These are phyloP conservation scores for roundworm (Caenorhabditis elegans) DNA, from an alignment of 1,140 invertebrate species.

Conservation along the genomic window DNA sequence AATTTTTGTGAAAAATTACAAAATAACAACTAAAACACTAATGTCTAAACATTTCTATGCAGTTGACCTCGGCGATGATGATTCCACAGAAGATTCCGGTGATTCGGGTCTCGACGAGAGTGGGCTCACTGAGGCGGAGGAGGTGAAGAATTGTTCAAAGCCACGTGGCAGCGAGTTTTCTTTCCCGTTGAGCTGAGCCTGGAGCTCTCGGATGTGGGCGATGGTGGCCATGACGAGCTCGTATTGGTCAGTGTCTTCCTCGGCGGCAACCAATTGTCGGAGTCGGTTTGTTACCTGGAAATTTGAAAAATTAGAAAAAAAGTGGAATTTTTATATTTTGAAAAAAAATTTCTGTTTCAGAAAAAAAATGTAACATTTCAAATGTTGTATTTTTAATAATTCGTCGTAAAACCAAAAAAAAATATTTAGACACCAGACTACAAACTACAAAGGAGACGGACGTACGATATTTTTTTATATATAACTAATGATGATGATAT, in stretches of 20 bases:
- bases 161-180: neutral
- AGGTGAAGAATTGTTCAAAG: neutral
- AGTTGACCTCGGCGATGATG: neutral
- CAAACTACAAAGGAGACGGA: too few relatives aligned
- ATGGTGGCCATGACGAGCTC: conserved; percentile 16
- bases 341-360: neutral
- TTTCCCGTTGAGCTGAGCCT: neutral
- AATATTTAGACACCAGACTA: too few relatives aligned
- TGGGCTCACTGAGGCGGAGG: neutral
- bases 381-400: too few relatives aligned
- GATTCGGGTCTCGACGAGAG: neutral
- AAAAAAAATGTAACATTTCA: too few relatives aligned
- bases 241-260: neutral
- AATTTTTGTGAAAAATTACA: neutral
- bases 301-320: neutral
- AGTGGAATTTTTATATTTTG: neutral
- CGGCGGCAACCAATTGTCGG: neutral
- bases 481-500: too few relatives aligned
- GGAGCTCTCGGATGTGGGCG: conserved; percentile 11
- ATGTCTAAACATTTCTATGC: neutral
- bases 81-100: neutral
- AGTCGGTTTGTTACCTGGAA: conserved; percentile 19
- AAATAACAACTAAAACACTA: neutral
- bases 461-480: too few relatives aligned
- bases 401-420: too few relatives aligned